Evolutionary conservation across 2,888 invertebrate species (phyloP), one percentile per base, ranked within the genome.

Genomic region (Trachelus troglodyta): DNA sequence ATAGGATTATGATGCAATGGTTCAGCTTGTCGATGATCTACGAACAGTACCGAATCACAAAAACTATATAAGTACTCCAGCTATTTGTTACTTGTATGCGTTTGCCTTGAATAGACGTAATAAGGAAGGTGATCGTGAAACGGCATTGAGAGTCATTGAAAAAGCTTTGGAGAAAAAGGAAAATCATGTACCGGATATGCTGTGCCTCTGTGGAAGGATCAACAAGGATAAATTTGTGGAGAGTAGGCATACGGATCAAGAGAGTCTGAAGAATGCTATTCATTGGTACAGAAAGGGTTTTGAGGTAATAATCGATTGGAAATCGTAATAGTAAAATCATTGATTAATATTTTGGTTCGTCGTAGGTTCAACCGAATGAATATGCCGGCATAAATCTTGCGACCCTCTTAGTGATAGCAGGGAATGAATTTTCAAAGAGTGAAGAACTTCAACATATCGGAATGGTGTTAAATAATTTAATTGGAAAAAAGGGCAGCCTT

Each of bases 341-440:
- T 71, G 1, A 71, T 71, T 71, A 71, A 31, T 31, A 71, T 71
- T 71, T 71, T 15, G 12, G 11, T 74, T 40, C 76, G 74, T 73
- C 79, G 79, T 34, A 91, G 91, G 96, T 98, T 74, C 99, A 99
- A 91, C 99, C 99, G 1, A 98, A 99, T 92, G 99, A 99, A 93
- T 99, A 99, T 93, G 99, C 99, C 35, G 99, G 99, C 78, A 99
- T 99, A 82, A 99, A 99, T 93, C 94, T 99, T 87, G 99, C 99
- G 69, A 99, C 99, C 1, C 93, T 99, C 69, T 93, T 99, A 79
- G 98, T 99, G 78, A 98, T 99, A 86, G 97, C 97, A 84, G 99
- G 99, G 76, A 97, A 98, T 91, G 97, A 98, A 90, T 98, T 99
- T 90, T 96, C 96, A 79, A 96, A 96, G 92, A 98, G 96, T 68